Evolutionary conservation across 64 coral and sea anemone species (phyloP).

Genomic region (Trachythela sp.): DNA sequence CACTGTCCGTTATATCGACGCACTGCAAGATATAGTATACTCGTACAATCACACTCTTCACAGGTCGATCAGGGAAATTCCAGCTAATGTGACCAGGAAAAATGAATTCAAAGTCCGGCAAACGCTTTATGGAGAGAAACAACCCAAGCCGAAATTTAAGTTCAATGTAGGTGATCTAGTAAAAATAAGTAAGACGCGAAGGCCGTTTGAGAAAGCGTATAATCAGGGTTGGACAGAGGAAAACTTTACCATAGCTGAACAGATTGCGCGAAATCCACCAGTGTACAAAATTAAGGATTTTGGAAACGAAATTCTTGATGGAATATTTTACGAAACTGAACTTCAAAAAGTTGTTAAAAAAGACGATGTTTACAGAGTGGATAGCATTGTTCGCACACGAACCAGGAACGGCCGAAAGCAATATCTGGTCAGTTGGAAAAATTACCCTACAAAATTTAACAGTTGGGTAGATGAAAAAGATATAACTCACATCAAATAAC

Average conservation of each 20-base stretch:
- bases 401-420: neutral
- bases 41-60: slow-evolving; percentile 30
- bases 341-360: slow-evolving; percentile 2
- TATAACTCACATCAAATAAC: neutral
- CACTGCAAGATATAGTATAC: neutral
- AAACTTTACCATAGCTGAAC: neutral
- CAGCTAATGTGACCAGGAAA: neutral
- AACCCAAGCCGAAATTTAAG: neutral
- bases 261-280: neutral
- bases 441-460: neutral
- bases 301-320: slow-evolving; percentile 20
- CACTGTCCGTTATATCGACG: slow-evolving; percentile 19
- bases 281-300: slow-evolving; percentile 12
- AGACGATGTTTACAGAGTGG: neutral
- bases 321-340: slow-evolving; percentile 48
- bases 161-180: neutral
- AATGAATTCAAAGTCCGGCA: slow-evolving; percentile 1
- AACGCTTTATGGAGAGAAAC: neutral
- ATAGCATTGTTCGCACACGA: neutral
- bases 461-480: slow-evolving; percentile 4
- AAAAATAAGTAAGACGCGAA: neutral
- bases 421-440: neutral
- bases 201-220: neutral
- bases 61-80: neutral
- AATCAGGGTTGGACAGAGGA: slow-evolving; percentile 1